phyloP scores from a whole-genome alignment of 2,113 vertebrate genomes.

The Aegotheles bennettii region DNA sequence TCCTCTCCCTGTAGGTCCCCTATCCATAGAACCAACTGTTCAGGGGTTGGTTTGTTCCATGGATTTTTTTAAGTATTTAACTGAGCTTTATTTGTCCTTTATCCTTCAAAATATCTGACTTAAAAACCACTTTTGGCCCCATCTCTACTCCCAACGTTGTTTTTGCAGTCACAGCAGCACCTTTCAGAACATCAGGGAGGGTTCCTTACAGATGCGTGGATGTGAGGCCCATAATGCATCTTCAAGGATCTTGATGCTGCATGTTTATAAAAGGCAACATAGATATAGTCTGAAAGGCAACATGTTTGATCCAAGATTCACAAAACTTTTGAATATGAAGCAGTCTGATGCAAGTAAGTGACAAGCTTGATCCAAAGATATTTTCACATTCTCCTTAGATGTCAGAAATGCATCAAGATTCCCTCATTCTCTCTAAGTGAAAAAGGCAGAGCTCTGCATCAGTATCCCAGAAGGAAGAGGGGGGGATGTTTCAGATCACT shows the following conservation, averaged over 20 bases:
- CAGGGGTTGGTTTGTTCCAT: not conserved
- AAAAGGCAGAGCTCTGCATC: not conserved
- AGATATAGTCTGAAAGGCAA: not conserved
- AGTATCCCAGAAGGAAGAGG: not conserved
- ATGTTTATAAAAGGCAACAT: not conserved
- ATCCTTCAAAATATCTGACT: not conserved
- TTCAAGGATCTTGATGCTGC: not conserved
- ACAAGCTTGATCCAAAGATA: not conserved
- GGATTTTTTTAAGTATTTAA: not conserved
- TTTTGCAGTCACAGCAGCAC: not conserved
- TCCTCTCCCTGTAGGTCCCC: not conserved
- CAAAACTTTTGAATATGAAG: not conserved
- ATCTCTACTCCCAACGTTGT: not conserved
- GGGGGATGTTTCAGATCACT: not conserved
- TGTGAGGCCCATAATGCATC: not conserved
- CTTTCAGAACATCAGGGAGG: not conserved
- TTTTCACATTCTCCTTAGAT: not conserved
- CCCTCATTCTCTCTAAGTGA: not conserved
- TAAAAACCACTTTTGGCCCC: not conserved
- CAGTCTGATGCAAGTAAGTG: not conserved
- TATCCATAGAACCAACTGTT: not conserved
- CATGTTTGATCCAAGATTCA: not conserved
- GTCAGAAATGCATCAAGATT: not conserved
- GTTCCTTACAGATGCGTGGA: not conserved
- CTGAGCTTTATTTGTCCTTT: not conserved